Conservation (phyloP, 2,797 vertebrate species). For the Notamacropus eugenii region DNA sequence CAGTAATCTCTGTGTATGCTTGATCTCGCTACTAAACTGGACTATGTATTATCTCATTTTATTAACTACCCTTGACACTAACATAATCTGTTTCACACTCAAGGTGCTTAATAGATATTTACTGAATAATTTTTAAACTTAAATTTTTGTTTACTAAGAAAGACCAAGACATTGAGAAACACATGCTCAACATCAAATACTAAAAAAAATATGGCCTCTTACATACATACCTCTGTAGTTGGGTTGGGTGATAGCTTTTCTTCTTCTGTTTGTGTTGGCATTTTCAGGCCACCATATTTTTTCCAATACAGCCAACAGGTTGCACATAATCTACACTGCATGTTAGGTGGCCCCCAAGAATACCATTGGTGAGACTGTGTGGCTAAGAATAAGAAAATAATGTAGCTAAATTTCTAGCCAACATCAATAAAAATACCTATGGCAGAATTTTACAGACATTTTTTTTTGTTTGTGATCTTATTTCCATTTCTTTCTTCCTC, state of each 20-base stretch:
- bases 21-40: not conserved
- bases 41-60: not conserved
- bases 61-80: not conserved
- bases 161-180: not conserved
- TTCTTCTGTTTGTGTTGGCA: slow-evolving; percentile 96
- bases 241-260: slow-evolving; percentile 94
- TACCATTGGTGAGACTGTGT: slow-evolving; percentile 98
- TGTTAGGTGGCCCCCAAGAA: slow-evolving; percentile 98
- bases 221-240: slow-evolving; percentile 83
- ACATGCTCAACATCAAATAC: not conserved
- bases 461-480: slow-evolving; percentile 8
- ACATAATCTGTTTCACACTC: not conserved
- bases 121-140: not conserved
- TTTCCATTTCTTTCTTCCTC: not conserved
- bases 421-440: slow-evolving; percentile 8
- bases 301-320: slow-evolving; percentile 99
- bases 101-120: not conserved
- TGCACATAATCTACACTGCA: slow-evolving; percentile 97
- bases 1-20: not conserved
- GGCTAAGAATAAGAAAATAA: slow-evolving; percentile 83
- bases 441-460: slow-evolving; percentile 36
- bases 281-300: slow-evolving; percentile 98
- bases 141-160: slow-evolving; percentile 27
- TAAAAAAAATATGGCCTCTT: not conserved
- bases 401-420: slow-evolving; percentile 35